phyloP scores from a whole-genome alignment of 2,113 vertebrate genomes.

The Egretta garzetta region DNA sequence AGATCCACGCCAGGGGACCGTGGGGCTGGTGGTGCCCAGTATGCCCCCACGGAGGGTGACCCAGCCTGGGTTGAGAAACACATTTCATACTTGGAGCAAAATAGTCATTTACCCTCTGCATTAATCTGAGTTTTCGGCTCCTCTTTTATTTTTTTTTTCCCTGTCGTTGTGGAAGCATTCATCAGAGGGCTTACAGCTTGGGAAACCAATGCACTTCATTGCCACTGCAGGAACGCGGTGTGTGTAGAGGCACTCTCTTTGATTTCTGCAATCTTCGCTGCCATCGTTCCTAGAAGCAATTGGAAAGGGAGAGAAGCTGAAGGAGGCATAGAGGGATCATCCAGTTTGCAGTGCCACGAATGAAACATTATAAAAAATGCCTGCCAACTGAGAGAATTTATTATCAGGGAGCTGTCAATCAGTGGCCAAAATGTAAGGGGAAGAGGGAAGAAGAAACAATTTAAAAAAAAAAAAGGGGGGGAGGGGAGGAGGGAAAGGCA shows the following conservation, averaged over 20 bases:
- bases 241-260: background rate
- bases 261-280: background rate
- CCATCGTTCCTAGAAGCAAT: background rate
- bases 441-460: slow-evolving; percentile 38
- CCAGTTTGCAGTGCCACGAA: background rate
- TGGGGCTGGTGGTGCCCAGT: background rate
- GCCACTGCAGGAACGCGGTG: accelerated
- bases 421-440: background rate
- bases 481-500: background rate
- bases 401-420: slow-evolving; percentile 64
- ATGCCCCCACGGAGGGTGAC: accelerated
- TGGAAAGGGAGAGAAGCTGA: background rate
- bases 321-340: background rate
- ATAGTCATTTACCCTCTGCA: accelerated
- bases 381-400: slow-evolving; percentile 24
- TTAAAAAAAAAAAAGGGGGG: background rate
- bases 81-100: background rate
- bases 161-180: accelerated
- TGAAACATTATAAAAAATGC: background rate
- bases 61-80: background rate
- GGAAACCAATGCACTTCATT: background rate
- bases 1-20: accelerated
- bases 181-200: background rate
- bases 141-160: background rate
- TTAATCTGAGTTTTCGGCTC: background rate